Conservation (phyloP, 2,113 vertebrate species). For the Chascanopsetta lugubris region DNA sequence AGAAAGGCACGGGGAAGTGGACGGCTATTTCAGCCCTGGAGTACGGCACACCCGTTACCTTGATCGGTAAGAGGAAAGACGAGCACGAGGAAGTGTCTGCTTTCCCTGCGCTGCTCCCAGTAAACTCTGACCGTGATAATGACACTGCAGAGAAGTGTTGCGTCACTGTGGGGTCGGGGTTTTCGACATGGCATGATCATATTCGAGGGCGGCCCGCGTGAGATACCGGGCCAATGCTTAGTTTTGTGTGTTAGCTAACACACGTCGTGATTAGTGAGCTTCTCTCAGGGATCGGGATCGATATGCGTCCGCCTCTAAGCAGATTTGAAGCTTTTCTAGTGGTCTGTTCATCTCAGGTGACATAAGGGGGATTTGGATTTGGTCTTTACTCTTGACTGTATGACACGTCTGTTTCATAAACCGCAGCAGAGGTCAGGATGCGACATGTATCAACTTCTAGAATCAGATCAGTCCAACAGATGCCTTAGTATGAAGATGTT, state of each 20-base stretch:
- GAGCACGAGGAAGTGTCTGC: conserved; percentile 36
- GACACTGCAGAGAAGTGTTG: conserved; percentile 9
- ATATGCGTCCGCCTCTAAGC: conserved; percentile 61
- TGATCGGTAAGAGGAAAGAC: conserved; percentile 87
- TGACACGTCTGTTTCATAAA: conserved; percentile 33
- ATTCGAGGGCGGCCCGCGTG: background rate
- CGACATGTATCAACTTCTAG: conserved; percentile 1
- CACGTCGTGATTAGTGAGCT: background rate
- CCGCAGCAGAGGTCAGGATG: conserved; percentile 4
- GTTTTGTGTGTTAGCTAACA: background rate
- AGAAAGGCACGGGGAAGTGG: conserved; percentile 99
- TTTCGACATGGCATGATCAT: conserved; percentile 9
- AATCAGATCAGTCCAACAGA: background rate
- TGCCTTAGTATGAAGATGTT: too few relatives aligned
- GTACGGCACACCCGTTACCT: conserved; percentile 92
- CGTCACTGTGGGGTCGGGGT: conserved; percentile 4
- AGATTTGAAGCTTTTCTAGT: conserved; percentile 71
- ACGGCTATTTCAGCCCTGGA: conserved; percentile 95
- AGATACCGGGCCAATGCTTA: conserved; percentile 13
- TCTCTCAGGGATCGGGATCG: conserved; percentile 20
- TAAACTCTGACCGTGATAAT: conserved; percentile 22
- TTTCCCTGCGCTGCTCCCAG: conserved; percentile 30
- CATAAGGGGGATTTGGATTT: conserved; percentile 74
- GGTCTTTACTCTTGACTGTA: conserved; percentile 37
- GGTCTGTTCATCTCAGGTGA: conserved; percentile 61